phyloP scores from a whole-genome alignment of 1,140 invertebrate species.

The Meteorus sp. region DNA sequence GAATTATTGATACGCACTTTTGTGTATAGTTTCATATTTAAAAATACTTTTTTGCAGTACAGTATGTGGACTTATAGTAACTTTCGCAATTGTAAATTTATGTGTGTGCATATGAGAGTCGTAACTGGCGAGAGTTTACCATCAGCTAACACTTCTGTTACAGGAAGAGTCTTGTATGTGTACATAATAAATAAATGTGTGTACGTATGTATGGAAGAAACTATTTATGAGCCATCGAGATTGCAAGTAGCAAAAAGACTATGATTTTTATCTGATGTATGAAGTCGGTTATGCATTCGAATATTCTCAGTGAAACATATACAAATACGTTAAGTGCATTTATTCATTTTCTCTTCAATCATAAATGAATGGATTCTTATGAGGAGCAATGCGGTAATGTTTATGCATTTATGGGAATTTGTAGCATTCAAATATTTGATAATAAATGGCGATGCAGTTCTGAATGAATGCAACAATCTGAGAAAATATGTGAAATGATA shows the following conservation, averaged over 20 bases:
- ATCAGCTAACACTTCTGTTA: conserved; percentile 8
- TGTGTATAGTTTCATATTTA: conserved; percentile 9
- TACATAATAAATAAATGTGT: background rate
- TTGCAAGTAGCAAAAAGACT: conserved; percentile 1
- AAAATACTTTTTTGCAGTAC: background rate
- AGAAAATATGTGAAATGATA: too few species aligned
- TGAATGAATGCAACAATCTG: too few species aligned
- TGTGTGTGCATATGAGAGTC: conserved; percentile 11
- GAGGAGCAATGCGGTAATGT: too few species aligned
- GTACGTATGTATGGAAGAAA: conserved; percentile 1
- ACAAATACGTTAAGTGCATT: too few species aligned
- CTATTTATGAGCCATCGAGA: conserved; percentile 6
- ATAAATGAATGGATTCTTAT: too few species aligned
- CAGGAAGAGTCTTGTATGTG: conserved; percentile 23
- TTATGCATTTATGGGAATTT: too few species aligned
- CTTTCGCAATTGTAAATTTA: conserved; percentile 11
- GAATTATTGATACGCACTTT: conserved; percentile 21
- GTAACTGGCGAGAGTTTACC: conserved; percentile 29
- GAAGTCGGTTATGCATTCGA: background rate
- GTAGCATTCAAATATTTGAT: too few species aligned
- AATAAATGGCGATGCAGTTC: too few species aligned
- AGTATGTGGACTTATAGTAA: background rate
- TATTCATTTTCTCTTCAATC: too few species aligned
- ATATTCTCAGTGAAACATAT: too few species aligned
- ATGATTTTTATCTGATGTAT: background rate